Evolutionary conservation across 2,888 invertebrate genomes (phyloP), one percentile per base, ranked within the genome.

Genomic region (Standfussiana lucernea): DNA sequence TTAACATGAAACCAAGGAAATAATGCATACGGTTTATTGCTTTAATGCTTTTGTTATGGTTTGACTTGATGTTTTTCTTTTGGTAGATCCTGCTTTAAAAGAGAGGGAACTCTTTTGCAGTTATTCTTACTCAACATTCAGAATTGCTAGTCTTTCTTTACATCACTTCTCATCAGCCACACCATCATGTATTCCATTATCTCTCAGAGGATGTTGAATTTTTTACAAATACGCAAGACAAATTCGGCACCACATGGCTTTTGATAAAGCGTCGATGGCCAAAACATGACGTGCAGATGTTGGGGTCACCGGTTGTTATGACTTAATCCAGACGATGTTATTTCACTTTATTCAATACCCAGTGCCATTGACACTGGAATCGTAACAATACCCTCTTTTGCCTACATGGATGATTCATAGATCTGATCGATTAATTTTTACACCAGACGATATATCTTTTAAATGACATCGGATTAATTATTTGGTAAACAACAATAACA

Each of bases 341-440:
- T 74, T 77, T 64, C n/a, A 69, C 56, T 72, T 64, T 32, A 68
- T 61, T 70, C 59, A 18, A 62, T 70, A 62, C 64, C 47, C 24
- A 72, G 50, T 74, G 88, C 71, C 84, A 82, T 75, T 81, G 83
- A 85, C 83, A 80, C 75, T 72, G 62, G 42, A 53, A 76, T 61
- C 24, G 66, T 66, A 79, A 82, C 73, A 85, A 80, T 77, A 76
- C n/a, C 32, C 62, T 72, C 59, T 74, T 64, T 71, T 75, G 56
- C 69, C 50, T 77, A 69, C 59, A 71, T 65, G 40, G 65, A 67
- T 82, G 79, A 85, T 74, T 83, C 79, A 85, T 79, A 56, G 32
- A 61, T 72, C 47, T 47, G 21, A 67, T 67, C 67, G 45, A 64
- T 35, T 21, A 40, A 11, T 65, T 76, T 72, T 40, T 13, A 70